Base-by-base conservation (phyloP, 53 echinoderm and acorn worm species). In the Stichopus horrens region DNA sequence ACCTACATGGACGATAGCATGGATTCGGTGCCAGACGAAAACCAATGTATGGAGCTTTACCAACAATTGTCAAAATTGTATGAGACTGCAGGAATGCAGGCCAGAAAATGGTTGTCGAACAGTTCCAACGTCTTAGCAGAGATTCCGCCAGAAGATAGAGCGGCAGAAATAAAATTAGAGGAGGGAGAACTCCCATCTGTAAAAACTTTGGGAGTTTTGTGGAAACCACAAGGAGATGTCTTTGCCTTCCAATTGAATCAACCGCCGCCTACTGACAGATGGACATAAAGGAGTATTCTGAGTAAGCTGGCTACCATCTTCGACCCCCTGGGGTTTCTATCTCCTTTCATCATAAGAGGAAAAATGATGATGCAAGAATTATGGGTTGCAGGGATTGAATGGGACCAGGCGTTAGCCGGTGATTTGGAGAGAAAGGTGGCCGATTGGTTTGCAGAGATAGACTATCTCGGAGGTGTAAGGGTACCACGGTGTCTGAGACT, bases 371-470 rank as follows among this genome's bases (percentile, higher is more conserved):
- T n/a, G n/a, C n/a, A n/a, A n/a, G n/a, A n/a, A n/a, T n/a, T n/a
- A n/a, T n/a, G n/a, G n/a, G n/a, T n/a, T n/a, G n/a, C n/a, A n/a
- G n/a, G n/a, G n/a, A n/a, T n/a, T n/a, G n/a, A n/a, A n/a, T n/a
- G n/a, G n/a, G n/a, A n/a, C n/a, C n/a, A n/a, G n/a, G n/a, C n/a
- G n/a, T n/a, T n/a, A n/a, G n/a, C n/a, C n/a, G n/a, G n/a, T n/a
- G n/a, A n/a, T n/a, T n/a, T n/a, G n/a, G n/a, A 21, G 58, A 58
- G 59, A 18, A 77, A 88, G 23, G 88, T 78, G 5, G 23, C 18
- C 7, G 51, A 21, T 5, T 88, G 88, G 88, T 88, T 88, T 51
- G 2, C 5, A 77, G 88, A 88, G 13, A 57, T 88, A 10, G 11
- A 9, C 3, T 16, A 21, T 2, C 58, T 78, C 10, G 52, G 63